Evolutionary conservation across 2,113 vertebrate species (phyloP).

Genomic region (Lamprologus tigripictilis): DNA sequence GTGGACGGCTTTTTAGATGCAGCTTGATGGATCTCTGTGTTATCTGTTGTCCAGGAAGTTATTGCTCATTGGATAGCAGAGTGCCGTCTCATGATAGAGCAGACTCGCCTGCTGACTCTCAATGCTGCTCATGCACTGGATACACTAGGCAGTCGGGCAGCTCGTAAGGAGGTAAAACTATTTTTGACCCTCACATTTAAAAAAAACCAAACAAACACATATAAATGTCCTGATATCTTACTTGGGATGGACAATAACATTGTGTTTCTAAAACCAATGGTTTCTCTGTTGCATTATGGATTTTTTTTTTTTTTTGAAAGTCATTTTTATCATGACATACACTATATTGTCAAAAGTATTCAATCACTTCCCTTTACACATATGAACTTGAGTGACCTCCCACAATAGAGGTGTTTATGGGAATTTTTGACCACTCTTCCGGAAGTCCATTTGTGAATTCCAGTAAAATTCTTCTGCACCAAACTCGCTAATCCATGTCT

Average conservation of each 20-base stretch:
- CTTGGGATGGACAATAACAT: not conserved
- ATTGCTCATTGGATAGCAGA: constrained; percentile 92
- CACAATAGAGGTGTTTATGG: not conserved
- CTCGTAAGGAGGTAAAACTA: constrained; percentile 81
- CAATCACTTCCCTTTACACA: not conserved
- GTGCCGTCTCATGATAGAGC: constrained; percentile 84
- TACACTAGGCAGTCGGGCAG: constrained; percentile 65
- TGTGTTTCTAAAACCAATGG: not conserved
- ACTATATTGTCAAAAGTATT: not conserved
- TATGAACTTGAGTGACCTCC: not conserved
- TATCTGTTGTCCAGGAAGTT: constrained; percentile 72
- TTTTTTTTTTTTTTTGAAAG: not conserved
- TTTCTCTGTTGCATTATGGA: not conserved
- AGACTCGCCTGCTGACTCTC: constrained; percentile 82
- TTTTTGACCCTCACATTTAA: not conserved
- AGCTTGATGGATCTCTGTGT: not conserved
- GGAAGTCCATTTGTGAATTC: not conserved
- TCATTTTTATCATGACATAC: not conserved
- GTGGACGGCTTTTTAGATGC: not conserved
- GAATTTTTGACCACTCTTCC: not conserved
- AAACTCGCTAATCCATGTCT: not conserved
- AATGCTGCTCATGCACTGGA: constrained; percentile 80
- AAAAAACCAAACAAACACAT: not conserved
- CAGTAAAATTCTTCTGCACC: not conserved
- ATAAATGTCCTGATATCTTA: not conserved